phyloP scores from a whole-genome alignment of 2,888 invertebrate genomes.

The Cremastinae sp. region DNA sequence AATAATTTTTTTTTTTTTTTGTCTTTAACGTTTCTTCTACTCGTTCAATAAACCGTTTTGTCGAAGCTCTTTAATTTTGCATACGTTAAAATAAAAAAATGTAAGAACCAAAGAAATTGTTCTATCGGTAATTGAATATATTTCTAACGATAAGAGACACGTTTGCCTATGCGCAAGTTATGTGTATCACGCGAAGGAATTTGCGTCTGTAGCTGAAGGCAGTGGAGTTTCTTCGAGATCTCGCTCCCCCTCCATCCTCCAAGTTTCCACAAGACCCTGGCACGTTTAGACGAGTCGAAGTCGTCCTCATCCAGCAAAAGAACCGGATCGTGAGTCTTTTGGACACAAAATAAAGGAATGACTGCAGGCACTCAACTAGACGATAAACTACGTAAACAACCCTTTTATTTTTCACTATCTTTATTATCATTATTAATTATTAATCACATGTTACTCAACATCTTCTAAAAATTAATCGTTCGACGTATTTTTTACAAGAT shows the following conservation, averaged over 20 bases:
- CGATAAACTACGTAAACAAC: no score
- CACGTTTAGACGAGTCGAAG: background rate
- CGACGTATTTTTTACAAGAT: constrained; percentile 35
- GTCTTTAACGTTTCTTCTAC: background rate
- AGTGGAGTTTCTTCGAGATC: background rate
- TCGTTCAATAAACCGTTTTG: background rate
- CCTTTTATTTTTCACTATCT: background rate
- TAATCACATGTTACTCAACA: constrained; percentile 24
- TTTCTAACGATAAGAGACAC: no score
- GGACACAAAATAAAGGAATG: constrained; percentile 3
- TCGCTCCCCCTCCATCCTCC: background rate
- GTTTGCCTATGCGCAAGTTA: no score
- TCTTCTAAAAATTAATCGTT: constrained; percentile 13
- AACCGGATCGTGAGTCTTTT: constrained; percentile 12
- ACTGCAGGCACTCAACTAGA: constrained; percentile 1
- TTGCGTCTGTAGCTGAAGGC: background rate
- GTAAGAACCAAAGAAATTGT: no score
- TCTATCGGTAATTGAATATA: no score
- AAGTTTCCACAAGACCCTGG: background rate
- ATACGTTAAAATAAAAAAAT: no score
- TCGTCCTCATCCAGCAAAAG: background rate
- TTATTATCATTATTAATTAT: constrained; percentile 11
- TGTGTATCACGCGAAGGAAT: no score
- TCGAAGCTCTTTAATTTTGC: no score
- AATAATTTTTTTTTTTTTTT: background rate